phyloP scores from a whole-genome alignment of 2,113 vertebrate genomes.

The Morone saxatilis region DNA sequence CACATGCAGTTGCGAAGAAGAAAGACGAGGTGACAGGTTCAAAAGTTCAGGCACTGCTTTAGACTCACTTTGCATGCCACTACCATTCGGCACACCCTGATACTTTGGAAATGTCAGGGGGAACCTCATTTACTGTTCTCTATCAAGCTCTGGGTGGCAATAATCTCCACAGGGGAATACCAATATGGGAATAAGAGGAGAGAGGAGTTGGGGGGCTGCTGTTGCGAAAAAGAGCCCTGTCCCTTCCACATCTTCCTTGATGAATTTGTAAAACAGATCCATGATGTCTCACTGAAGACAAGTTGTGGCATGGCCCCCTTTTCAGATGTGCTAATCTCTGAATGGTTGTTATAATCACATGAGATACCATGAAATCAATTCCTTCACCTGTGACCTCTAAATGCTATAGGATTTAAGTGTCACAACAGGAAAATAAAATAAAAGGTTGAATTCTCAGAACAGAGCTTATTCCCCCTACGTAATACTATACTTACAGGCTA shows the following conservation, averaged over 20 bases:
- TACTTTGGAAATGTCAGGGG: conserved; percentile 71
- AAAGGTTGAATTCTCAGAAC: neutral
- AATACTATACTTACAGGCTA: neutral
- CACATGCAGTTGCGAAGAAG: conserved; percentile 76
- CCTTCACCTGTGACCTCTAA: conserved; percentile 73
- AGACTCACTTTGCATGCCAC: conserved; percentile 81
- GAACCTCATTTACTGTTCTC: conserved; percentile 73
- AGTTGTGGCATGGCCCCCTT: conserved; percentile 60
- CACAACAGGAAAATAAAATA: conserved; percentile 38
- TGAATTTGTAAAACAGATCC: conserved; percentile 72
- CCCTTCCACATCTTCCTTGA: conserved; percentile 64
- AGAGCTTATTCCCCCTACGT: neutral
- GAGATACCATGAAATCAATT: conserved; percentile 82
- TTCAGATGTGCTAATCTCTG: conserved; percentile 68
- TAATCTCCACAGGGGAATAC: conserved; percentile 75
- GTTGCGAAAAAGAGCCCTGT: conserved; percentile 61
- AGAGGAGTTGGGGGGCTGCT: neutral
- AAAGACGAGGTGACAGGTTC: conserved; percentile 84
- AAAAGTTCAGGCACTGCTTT: conserved; percentile 83
- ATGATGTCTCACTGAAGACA: conserved; percentile 53
- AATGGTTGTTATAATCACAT: conserved; percentile 73
- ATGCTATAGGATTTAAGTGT: conserved; percentile 63
- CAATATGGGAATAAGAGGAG: conserved; percentile 63
- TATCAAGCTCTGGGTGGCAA: conserved; percentile 69
- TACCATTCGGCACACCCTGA: conserved; percentile 79